Conservation (phyloP, 2,797 vertebrate genomes). For the Harpagifer antarcticus region DNA sequence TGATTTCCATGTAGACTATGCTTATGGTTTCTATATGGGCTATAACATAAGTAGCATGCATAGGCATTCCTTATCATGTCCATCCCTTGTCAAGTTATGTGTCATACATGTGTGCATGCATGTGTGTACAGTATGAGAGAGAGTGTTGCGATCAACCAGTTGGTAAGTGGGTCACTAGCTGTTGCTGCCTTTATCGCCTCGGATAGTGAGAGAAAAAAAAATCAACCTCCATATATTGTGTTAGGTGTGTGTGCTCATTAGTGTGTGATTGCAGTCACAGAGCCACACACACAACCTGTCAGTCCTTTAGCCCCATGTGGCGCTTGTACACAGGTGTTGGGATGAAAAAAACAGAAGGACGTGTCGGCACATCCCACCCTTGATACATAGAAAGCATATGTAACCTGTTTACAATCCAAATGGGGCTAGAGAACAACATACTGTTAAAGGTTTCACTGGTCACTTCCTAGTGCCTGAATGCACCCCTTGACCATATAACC, state of each 20-base stretch:
- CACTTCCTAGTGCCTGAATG: constrained; percentile 22
- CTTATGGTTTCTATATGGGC: constrained; percentile 22
- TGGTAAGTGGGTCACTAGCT: constrained; percentile 77
- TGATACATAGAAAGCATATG: constrained; percentile 34
- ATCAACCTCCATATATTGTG: constrained; percentile 38
- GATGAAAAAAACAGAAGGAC: constrained; percentile 25
- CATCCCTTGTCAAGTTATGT: constrained; percentile 40
- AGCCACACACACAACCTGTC: constrained; percentile 34
- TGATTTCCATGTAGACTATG: constrained; percentile 34
- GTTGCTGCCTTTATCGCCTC: constrained; percentile 57
- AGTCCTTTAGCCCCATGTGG: constrained; percentile 28
- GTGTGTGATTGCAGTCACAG: constrained; percentile 28
- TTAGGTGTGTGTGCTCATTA: constrained; percentile 36
- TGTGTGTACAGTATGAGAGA: background rate
- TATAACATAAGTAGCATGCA: constrained; percentile 40
- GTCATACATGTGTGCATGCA: constrained; percentile 34
- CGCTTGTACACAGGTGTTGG: constrained; percentile 35
- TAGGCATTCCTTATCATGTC: constrained; percentile 29
- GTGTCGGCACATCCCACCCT: background rate
- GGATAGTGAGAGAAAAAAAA: constrained; percentile 44
- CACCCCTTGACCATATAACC: constrained; percentile 1
- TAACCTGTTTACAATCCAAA: constrained; percentile 31
- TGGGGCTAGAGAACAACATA: constrained; percentile 21
- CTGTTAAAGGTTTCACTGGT: constrained; percentile 21
- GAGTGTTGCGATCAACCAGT: constrained; percentile 64